Base-by-base conservation (phyloP, 2,797 vertebrate species). In the Cetoscarus ocellatus region DNA sequence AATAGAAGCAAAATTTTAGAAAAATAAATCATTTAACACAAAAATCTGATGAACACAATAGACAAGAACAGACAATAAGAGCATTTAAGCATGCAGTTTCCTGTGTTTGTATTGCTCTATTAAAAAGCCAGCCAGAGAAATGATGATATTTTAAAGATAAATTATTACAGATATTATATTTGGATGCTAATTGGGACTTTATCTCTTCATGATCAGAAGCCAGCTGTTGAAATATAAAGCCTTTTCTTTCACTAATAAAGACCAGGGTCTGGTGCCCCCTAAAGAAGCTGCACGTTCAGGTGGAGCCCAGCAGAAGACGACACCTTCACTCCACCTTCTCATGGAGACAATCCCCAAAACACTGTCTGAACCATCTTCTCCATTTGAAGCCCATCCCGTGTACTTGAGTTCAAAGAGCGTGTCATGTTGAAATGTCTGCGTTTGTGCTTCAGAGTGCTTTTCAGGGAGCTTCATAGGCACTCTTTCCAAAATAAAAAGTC, bases 391-490 rank as follows among this genome's bases (percentile, higher is more conserved):
- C 43, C 47, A 64, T 45, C 48, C 60, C 65, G 60, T 66, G 35
- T 54, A 17, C 64, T 52, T 66, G 66, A 67, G 52, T 76, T 11
- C 48, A 27, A 50, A 58, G 27, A 27, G 27, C 27, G 27, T 27
- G 27, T 27, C 27, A 27, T 53, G 10, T 68, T 5, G 77, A 27
- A 7, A 48, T 73, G 53, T 77, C 36, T 53, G 44, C 44, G 51
- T 64, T 45, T 64, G 62, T 58, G n/a, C 66, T 56, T 52, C 15
- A 49, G 38, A 51, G 53, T 50, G 62, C 49, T 59, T 50, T 8
- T 53, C 3, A 2, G 35, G 75, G 67, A 62, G 57, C 61, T 70
- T 76, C 67, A 40, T 82, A 91, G 88, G 89, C 90, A 90, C 85
- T 84, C 83, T 78, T 80, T 87, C 39, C 56, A 70, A 73, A 71